phyloP scores from a whole-genome alignment of 2,113 vertebrate genomes.

The Etheostoma spectabile region DNA sequence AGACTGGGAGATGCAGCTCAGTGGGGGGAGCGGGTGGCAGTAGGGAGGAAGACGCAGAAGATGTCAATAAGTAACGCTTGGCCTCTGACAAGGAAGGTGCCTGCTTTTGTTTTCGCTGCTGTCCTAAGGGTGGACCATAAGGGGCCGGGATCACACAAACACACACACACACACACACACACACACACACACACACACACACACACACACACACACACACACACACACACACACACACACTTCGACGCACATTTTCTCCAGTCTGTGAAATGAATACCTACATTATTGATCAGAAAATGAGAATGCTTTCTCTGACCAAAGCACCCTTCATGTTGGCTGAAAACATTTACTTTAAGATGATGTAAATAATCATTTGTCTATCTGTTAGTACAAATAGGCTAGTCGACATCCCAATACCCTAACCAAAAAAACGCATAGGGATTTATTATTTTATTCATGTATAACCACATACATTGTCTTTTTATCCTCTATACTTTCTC shows the following conservation, averaged over 20 bases:
- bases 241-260: neutral
- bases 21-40: slow-evolving; percentile 12
- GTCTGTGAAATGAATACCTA: neutral
- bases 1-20: slow-evolving; percentile 45
- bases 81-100: slow-evolving; percentile 39
- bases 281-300: slow-evolving; percentile 38
- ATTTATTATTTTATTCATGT: neutral
- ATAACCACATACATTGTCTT: neutral
- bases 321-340: neutral
- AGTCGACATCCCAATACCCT: neutral
- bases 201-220: slow-evolving; percentile 3
- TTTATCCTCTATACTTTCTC: neutral
- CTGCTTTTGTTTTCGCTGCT: slow-evolving; percentile 65
- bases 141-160: slow-evolving; percentile 21
- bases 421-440: too few relatives aligned
- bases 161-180: neutral
- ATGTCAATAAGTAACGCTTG: slow-evolving; percentile 64
- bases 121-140: slow-evolving; percentile 58
- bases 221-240: neutral
- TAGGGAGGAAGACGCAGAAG: slow-evolving; percentile 31
- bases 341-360: neutral
- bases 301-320: neutral
- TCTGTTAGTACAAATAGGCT: neutral
- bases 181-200: slow-evolving; percentile 10
- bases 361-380: neutral